Base-by-base conservation (phyloP, 2,797 vertebrate genomes). In the Triplophysa yarkandensis region DNA sequence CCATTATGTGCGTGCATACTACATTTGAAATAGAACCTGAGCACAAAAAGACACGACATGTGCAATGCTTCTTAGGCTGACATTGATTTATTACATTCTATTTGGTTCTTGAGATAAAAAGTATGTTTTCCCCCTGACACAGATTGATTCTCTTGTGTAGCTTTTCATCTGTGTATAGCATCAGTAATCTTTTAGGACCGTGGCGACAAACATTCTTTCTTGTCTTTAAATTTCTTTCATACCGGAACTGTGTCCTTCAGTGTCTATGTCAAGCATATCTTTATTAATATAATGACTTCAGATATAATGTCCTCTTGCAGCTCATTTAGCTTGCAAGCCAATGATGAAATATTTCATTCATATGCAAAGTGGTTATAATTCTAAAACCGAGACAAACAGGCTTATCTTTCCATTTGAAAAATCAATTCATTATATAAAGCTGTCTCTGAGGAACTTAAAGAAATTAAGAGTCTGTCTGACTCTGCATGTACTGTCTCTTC, bases 351-450 rank as follows among this genome's bases (percentile, higher is more conserved):
- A 8, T 73, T 62, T 17, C 16, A 50, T 78, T 63, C 34, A 63
- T 64, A 64, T 72, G 64, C 64, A 74, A 69, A 78, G 44, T 17
- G 16, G 23, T 39, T 36, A 46, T 32, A 36, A 48, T 55, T 78
- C 52, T 55, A 27, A 46, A 62, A 21, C 32, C 58, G n/a, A 25
- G 28, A 67, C 32, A 28, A 41, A 43, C 11, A 27, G 62, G 1
- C 19, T 46, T 6, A 25, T 46, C 39, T 55, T 66, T 65, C 39
- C 14, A 34, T 74, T 73, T 65, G 11, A 55, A 55, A 65, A 55
- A 17, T 55, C 25, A n/a, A 8, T 73, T 63, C 10, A 52, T 63
- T 73, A 32, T 73, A n/a, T 32, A 64, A 43, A 65, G 52, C 32
- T 21, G 10, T 66, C 70, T 41, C 36, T 44, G 6, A 52, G 71